Conservation (phyloP, 2,888 invertebrate species). For the Troides helena region DNA sequence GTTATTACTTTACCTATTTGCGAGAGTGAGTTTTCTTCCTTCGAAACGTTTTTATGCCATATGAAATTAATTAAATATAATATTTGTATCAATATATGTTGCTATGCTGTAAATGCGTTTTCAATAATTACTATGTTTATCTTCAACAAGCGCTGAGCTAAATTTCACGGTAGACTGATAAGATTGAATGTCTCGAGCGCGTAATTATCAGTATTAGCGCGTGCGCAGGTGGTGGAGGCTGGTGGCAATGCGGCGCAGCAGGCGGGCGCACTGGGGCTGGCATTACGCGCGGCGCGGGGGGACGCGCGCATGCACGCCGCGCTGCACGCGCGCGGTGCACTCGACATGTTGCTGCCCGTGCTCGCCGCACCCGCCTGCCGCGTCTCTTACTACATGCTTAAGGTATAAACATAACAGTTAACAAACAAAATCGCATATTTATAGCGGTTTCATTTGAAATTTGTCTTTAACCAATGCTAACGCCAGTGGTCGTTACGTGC, state of each 20-base stretch:
- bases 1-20: conserved; percentile 83
- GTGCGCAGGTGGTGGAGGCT: conserved; percentile 82
- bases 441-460: too few species aligned
- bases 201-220: not conserved
- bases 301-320: conserved; percentile 82
- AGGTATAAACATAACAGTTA: conserved; percentile 48
- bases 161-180: not conserved
- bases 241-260: conserved; percentile 80
- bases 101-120: too few species aligned
- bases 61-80: not conserved
- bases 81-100: not conserved
- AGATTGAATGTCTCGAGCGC: not conserved
- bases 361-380: conserved; percentile 80
- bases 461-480: too few species aligned
- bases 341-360: conserved; percentile 81
- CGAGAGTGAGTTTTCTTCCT: conserved; percentile 71
- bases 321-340: conserved; percentile 78
- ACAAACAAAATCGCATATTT: too few species aligned
- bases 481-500: not conserved
- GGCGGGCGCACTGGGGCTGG: conserved; percentile 80
- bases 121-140: not conserved
- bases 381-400: conserved; percentile 81
- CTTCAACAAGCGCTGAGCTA: not conserved
- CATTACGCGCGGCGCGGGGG: conserved; percentile 80
- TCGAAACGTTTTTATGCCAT: not conserved